Percentiles rank a stretch among this genome's conserved stretches.
phyloP scores from a whole-genome alignment of 2,113 vertebrate genomes.

The Noctilio leporinus region DNA sequence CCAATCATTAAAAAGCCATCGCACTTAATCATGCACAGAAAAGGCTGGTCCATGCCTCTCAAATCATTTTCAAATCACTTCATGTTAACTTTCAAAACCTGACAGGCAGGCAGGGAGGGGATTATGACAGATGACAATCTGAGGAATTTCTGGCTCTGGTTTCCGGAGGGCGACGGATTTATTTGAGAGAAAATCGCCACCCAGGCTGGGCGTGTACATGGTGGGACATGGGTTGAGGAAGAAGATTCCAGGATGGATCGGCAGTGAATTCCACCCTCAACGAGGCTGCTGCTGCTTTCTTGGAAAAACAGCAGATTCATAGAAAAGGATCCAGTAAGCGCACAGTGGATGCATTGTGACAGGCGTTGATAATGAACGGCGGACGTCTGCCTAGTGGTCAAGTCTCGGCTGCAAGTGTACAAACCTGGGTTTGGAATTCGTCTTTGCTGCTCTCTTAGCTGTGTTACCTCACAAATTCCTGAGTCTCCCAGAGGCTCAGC shows the following conservation, averaged over 20 bases:
- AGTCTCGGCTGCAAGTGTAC: background rate
- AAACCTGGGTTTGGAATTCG: background rate
- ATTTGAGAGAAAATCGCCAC: background rate
- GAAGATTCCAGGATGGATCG: background rate
- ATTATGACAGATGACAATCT: background rate
- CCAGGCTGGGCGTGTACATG: background rate
- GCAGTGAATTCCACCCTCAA: background rate
- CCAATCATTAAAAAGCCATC: conserved; percentile 71
- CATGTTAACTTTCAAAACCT: conserved; percentile 59
- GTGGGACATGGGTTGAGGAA: background rate
- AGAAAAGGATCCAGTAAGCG: background rate
- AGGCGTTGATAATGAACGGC: background rate
- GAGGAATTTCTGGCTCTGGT: background rate
- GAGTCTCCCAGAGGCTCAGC: background rate
- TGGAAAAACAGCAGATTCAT: background rate
- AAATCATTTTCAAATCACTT: conserved; percentile 63
- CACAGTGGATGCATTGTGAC: background rate
- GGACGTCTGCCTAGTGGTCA: background rate
- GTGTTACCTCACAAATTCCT: background rate
- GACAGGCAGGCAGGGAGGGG: conserved; percentile 63
- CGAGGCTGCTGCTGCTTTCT: background rate
- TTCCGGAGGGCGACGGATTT: background rate
- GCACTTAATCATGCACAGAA: conserved; percentile 61
- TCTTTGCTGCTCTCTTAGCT: background rate
- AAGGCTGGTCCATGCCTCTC: conserved; percentile 49